Conservation (phyloP, 2,797 vertebrate genomes). For the Neomorphus geoffroyi region DNA sequence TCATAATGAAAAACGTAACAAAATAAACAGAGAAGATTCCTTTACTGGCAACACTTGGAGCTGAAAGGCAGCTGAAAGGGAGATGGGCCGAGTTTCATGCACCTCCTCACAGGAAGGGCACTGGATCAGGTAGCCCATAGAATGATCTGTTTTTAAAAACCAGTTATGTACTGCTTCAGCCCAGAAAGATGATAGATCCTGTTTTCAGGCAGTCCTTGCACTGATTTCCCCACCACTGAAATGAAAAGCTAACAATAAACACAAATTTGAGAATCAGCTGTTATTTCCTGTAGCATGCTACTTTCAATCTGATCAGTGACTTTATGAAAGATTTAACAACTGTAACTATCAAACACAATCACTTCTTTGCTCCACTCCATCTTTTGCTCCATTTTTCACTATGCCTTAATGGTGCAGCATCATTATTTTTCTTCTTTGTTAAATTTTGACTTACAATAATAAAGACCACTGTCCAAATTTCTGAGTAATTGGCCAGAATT, state of each 20-base stretch:
- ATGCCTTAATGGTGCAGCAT: background rate
- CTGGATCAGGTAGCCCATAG: background rate
- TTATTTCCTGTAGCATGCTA: background rate
- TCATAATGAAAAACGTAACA: constrained; percentile 46
- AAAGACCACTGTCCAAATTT: background rate
- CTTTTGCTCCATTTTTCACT: background rate
- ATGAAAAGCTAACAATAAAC: background rate
- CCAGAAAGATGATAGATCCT: background rate
- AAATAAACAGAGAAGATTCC: constrained; percentile 55
- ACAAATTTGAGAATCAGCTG: background rate
- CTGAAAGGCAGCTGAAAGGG: constrained; percentile 7
- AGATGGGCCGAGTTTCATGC: background rate
- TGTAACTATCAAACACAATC: background rate
- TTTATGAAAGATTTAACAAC: background rate
- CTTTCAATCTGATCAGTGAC: background rate
- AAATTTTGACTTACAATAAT: background rate
- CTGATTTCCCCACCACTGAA: background rate
- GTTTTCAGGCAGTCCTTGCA: background rate
- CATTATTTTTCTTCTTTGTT: background rate
- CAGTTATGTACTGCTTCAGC: background rate
- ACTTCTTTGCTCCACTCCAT: background rate
- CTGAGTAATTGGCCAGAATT: background rate
- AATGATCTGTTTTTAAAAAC: constrained; percentile 5
- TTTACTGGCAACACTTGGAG: constrained; percentile 6
- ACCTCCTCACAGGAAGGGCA: background rate